A percentile compares a stretch with the other conserved stretches of the same genome.
phyloP scores from a whole-genome alignment of 1,140 invertebrate species.

The Anthonomus grandis region DNA sequence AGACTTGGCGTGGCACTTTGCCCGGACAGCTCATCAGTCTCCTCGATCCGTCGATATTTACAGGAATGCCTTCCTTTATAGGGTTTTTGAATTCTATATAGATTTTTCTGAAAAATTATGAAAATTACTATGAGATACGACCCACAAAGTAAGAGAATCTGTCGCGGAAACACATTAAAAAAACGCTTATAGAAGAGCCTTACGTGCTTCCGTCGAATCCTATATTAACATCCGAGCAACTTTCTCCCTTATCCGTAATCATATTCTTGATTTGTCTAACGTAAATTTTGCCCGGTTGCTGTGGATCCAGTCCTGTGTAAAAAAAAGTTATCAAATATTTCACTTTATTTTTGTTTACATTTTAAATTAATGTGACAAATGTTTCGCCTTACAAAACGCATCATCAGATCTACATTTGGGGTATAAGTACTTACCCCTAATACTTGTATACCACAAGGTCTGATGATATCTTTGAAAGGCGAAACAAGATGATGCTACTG shows the following conservation, averaged over 20 bases:
- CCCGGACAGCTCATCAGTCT: conserved; percentile 50
- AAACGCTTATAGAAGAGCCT: conserved; percentile 21
- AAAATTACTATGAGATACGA: not conserved
- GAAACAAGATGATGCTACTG: too few species aligned
- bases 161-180: not conserved
- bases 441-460: too few species aligned
- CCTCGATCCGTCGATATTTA: conserved; percentile 33
- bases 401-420: too few species aligned
- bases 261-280: conserved; percentile 32
- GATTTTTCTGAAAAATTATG: conserved; percentile 49
- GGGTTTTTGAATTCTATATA: conserved; percentile 59
- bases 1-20: conserved; percentile 67
- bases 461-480: too few species aligned
- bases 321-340: too few species aligned
- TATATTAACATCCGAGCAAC: conserved; percentile 53
- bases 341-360: conserved; percentile 42
- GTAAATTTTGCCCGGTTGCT: conserved; percentile 61
- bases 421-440: too few species aligned
- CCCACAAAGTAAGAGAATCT: not conserved
- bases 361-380: not conserved
- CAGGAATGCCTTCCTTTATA: conserved; percentile 6
- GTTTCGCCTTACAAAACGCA: too few species aligned
- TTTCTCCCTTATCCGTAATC: conserved; percentile 21
- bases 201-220: conserved; percentile 61
- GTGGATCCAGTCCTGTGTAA: conserved; percentile 38